Percentiles rank a stretch among this genome's conserved stretches.
These are phyloP conservation scores for Aphodius sticticus DNA, from an alignment of 2,888 invertebrate genomes.

Conservation along the genomic window DNA sequence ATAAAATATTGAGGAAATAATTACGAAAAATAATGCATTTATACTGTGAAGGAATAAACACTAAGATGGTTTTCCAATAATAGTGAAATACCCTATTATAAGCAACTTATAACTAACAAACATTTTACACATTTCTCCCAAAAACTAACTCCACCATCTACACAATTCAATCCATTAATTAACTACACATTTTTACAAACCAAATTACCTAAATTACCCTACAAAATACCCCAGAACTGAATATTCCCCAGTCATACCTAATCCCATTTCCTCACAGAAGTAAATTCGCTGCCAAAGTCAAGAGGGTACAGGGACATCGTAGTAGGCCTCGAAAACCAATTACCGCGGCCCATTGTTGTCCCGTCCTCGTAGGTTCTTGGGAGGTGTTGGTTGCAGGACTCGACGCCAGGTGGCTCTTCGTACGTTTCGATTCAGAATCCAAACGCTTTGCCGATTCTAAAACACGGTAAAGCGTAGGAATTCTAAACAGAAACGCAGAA, in stretches of 20 bases:
- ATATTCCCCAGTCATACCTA: not conserved
- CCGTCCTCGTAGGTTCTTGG: not conserved
- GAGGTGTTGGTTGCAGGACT: not conserved
- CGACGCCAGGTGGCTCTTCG: not conserved
- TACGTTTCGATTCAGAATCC: constrained; percentile 88
- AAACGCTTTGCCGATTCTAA: constrained; percentile 87
- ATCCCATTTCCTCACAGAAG: not conserved
- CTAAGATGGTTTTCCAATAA: no score
- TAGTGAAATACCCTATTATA: no score
- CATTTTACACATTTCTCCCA: no score
- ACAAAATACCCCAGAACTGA: not conserved
- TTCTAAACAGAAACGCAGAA: constrained; percentile 75
- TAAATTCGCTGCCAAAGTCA: not conserved
- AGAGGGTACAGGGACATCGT: not conserved
- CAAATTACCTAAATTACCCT: no score
- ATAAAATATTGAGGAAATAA: no score
- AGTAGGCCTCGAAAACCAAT: not conserved
- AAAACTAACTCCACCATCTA: no score
- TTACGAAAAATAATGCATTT: no score
- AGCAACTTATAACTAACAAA: no score
- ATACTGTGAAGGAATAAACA: no score
- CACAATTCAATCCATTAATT: no score
- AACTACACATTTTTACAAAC: no score
- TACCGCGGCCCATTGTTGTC: not conserved
- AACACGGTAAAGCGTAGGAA: constrained; percentile 95